These are phyloP conservation scores for Cotesia typhae DNA, from an alignment of 1,140 invertebrate species.

Conservation along the genomic window DNA sequence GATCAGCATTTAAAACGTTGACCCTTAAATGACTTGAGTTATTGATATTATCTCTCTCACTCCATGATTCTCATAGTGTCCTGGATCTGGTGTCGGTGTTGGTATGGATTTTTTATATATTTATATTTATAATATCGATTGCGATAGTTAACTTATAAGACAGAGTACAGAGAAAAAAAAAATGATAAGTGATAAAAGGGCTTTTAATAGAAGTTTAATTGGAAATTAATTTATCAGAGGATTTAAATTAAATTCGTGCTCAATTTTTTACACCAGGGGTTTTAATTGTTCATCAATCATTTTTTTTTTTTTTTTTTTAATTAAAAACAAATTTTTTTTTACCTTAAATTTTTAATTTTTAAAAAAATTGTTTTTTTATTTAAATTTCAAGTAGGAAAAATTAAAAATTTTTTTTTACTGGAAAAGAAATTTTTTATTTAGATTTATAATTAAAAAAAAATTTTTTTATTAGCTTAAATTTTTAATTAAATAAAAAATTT, in stretches of 20 bases:
- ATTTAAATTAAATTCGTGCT: conserved; percentile 39
- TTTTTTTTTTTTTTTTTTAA: too few relatives aligned
- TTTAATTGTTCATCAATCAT: too few relatives aligned
- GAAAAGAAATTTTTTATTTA: too few relatives aligned
- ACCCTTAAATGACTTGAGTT: conserved; percentile 56
- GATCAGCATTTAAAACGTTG: conserved; percentile 57
- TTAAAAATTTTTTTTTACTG: too few relatives aligned
- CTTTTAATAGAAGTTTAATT: conserved; percentile 33
- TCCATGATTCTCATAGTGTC: conserved; percentile 57
- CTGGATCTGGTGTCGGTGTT: conserved; percentile 66
- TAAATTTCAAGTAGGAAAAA: too few relatives aligned
- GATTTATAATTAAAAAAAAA: too few relatives aligned
- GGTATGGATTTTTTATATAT: conserved; percentile 58
- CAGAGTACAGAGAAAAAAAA: conserved; percentile 2
- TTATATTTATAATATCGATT: conserved; percentile 58
- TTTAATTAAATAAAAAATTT: too few relatives aligned
- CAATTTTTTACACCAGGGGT: conserved; percentile 47
- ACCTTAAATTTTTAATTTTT: too few relatives aligned
- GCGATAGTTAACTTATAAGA: conserved; percentile 46
- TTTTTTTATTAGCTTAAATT: too few relatives aligned
- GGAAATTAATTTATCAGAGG: conserved; percentile 28
- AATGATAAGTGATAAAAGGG: neutral
- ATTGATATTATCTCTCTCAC: conserved; percentile 5
- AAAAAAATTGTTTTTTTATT: too few relatives aligned
- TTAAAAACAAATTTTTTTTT: too few relatives aligned